A percentile compares a stretch with the other conserved stretches of the same genome.
Evolutionary conservation across 2,113 vertebrate species (phyloP).

Genomic region (Mus pahari): DNA sequence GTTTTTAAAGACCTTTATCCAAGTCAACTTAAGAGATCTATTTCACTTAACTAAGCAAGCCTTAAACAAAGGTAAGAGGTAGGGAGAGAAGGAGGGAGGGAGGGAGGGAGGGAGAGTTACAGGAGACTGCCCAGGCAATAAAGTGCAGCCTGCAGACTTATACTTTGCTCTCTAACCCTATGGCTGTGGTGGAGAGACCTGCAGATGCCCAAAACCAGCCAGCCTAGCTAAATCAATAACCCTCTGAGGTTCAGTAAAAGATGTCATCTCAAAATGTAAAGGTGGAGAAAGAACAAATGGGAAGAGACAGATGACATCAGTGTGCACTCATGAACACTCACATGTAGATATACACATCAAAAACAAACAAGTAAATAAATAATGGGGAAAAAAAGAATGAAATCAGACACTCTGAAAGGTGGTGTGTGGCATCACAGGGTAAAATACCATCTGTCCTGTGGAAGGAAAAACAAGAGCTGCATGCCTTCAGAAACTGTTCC

Average conservation of each 20-base stretch:
- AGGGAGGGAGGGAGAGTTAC: neutral
- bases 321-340: too few relatives aligned
- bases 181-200: neutral
- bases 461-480: slow-evolving; percentile 20
- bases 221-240: neutral
- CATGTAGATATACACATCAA: too few relatives aligned
- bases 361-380: neutral
- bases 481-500: neutral
- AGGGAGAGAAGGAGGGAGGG: neutral
- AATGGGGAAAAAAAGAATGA: neutral
- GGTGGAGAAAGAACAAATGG: neutral
- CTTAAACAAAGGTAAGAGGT: neutral
- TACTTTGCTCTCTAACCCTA: neutral
- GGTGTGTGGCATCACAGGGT: neutral
- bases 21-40: slow-evolving; percentile 22
- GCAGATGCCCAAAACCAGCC: neutral
- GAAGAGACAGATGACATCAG: neutral
- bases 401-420: neutral
- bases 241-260: neutral
- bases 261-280: neutral
- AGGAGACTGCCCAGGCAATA: neutral
- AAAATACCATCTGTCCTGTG: neutral
- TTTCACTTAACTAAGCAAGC: neutral
- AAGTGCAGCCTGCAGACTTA: neutral
- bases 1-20: slow-evolving; percentile 42